A percentile compares a stretch with the other conserved stretches of the same genome.
Evolutionary conservation across 2,888 invertebrate genomes (phyloP).

Genomic region (Polietes domitor): DNA sequence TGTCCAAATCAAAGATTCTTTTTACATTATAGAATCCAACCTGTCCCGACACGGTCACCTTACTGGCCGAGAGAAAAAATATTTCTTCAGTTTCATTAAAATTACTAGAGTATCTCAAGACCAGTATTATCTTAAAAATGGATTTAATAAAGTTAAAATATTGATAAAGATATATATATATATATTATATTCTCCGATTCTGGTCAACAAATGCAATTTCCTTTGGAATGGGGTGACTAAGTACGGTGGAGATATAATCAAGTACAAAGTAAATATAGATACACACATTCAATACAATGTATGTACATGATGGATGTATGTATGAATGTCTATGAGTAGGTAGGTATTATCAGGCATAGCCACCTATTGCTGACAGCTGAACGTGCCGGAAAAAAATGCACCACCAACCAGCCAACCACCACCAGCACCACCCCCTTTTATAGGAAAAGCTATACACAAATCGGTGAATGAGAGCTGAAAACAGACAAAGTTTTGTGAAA

Average conservation of each 20-base stretch:
- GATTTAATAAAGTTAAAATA: too few relatives aligned
- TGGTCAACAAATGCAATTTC: background rate
- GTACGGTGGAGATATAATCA: background rate
- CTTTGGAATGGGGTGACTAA: conserved; percentile 36
- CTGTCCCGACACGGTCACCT: too few relatives aligned
- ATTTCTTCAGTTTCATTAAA: too few relatives aligned
- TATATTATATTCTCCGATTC: background rate
- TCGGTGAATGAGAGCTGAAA: background rate
- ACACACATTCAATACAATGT: too few relatives aligned
- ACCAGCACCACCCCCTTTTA: conserved; percentile 18
- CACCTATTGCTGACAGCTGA: conserved; percentile 31
- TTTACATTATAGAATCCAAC: too few relatives aligned
- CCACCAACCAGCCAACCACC: conserved; percentile 8
- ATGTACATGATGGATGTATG: background rate
- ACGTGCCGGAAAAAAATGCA: conserved; percentile 16
- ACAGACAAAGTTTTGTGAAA: conserved; percentile 11
- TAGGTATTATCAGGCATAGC: background rate
- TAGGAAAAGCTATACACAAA: background rate
- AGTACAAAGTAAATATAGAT: too few relatives aligned
- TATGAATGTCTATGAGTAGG: background rate
- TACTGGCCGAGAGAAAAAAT: too few relatives aligned
- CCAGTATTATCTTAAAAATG: too few relatives aligned
- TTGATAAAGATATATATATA: background rate
- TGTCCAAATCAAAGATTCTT: too few relatives aligned
- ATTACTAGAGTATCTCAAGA: too few relatives aligned